Evolutionary conservation across 2,888 invertebrate genomes (phyloP).

Genomic region (Gastracanthus pulcherrimus): DNA sequence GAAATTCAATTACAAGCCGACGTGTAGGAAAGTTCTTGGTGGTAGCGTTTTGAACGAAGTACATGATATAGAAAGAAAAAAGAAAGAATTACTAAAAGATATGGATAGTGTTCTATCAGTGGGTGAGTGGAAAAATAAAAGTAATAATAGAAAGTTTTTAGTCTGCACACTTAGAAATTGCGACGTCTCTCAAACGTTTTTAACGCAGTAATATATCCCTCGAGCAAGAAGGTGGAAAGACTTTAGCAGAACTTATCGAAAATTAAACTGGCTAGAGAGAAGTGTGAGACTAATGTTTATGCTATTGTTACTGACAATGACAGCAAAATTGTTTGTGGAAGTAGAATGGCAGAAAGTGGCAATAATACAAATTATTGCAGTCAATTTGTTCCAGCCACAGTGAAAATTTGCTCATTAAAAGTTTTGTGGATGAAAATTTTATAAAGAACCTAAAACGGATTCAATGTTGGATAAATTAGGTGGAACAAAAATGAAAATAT

Average conservation of each 20-base stretch:
- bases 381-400: conserved; percentile 12
- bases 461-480: background rate
- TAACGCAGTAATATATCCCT: background rate
- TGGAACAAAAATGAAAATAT: conserved; percentile 3
- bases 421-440: background rate
- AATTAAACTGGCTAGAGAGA: background rate
- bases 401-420: conserved; percentile 1
- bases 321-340: background rate
- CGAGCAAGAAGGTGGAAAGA: background rate
- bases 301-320: conserved; percentile 7
- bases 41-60: background rate
- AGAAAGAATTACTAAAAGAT: background rate
- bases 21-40: background rate
- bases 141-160: background rate
- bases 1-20: background rate
- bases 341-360: background rate
- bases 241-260: background rate
- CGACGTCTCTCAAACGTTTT: background rate
- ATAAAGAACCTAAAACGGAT: background rate
- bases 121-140: background rate
- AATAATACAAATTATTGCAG: background rate
- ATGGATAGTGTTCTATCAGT: background rate
- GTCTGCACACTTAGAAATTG: background rate
- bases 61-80: background rate
- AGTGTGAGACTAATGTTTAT: background rate